Conservation (phyloP, 2,888 invertebrate species). For the Pemphredon lugubris region DNA sequence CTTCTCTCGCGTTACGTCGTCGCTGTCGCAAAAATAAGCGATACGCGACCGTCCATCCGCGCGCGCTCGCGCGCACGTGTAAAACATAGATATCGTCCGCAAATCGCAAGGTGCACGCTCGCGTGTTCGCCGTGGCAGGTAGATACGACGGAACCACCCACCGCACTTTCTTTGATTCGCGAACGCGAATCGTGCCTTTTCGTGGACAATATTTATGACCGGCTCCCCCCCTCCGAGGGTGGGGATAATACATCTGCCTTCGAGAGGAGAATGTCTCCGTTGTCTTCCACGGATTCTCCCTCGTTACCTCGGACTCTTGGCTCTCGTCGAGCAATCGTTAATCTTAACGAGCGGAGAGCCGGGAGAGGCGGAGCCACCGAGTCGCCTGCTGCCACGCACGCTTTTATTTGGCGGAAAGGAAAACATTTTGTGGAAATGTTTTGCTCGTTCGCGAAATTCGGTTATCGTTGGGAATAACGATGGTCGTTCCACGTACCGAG, state of each 20-base stretch:
- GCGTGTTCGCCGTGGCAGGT: too few species aligned
- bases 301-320: constrained; percentile 27
- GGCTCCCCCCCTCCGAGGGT: not conserved
- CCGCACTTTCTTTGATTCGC: constrained; percentile 6
- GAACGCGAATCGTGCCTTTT: not conserved
- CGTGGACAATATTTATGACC: constrained; percentile 14
- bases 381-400: constrained; percentile 26
- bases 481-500: too few species aligned
- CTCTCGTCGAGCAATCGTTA: constrained; percentile 52
- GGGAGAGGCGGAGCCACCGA: constrained; percentile 33
- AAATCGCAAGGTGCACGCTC: too few species aligned
- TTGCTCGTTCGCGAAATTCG: constrained; percentile 7
- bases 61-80: too few species aligned
- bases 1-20: too few species aligned
- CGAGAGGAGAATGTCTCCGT: constrained; percentile 17
- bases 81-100: too few species aligned
- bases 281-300: constrained; percentile 23
- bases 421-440: constrained; percentile 19
- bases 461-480: constrained; percentile 33
- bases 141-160: too few species aligned
- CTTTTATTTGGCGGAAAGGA: constrained; percentile 36
- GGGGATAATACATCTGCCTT: not conserved
- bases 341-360: constrained; percentile 54
- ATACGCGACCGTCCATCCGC: too few species aligned
- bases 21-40: too few species aligned